A percentile compares a stretch with the other conserved stretches of the same genome.
Evolutionary conservation across 1,140 invertebrate species (phyloP).

Genomic region (Cardiocondyla obscurior): DNA sequence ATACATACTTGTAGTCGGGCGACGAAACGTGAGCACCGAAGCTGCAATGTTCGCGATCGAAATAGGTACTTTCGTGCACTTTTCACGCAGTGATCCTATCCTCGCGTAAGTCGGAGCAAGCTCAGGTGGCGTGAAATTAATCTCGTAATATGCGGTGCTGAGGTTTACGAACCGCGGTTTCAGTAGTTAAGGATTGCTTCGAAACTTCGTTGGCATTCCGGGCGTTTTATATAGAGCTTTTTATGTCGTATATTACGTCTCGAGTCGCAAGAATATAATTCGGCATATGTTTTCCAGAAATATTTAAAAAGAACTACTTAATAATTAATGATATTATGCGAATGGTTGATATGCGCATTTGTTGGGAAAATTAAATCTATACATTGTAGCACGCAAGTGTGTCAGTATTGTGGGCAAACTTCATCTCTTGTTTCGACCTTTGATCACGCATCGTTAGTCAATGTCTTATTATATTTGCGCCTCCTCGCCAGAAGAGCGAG

Average conservation of each 20-base stretch:
- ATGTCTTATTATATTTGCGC: background rate
- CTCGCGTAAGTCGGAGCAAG: background rate
- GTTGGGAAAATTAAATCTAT: background rate
- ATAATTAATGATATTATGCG: background rate
- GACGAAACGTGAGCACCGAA: constrained; percentile 2
- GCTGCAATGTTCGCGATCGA: no score
- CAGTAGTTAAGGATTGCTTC: constrained; percentile 7
- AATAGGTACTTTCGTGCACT: background rate
- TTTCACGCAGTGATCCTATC: constrained; percentile 24
- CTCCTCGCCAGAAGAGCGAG: background rate
- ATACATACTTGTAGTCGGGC: no score
- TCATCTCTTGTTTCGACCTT: background rate
- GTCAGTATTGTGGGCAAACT: background rate
- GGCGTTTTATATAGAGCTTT: background rate
- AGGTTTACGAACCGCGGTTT: constrained; percentile 32
- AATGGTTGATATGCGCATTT: background rate
- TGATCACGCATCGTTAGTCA: background rate
- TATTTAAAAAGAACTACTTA: background rate
- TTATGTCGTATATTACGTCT: background rate
- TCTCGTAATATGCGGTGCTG: constrained; percentile 28
- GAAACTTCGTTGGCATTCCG: constrained; percentile 20
- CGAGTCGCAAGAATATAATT: background rate
- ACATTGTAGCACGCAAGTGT: background rate
- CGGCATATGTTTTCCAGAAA: background rate
- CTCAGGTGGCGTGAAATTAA: constrained; percentile 44